A percentile compares a stretch with the other conserved stretches of the same genome.
Conservation (phyloP, 2,797 vertebrate species). For the Acipenser oxyrinchus region DNA sequence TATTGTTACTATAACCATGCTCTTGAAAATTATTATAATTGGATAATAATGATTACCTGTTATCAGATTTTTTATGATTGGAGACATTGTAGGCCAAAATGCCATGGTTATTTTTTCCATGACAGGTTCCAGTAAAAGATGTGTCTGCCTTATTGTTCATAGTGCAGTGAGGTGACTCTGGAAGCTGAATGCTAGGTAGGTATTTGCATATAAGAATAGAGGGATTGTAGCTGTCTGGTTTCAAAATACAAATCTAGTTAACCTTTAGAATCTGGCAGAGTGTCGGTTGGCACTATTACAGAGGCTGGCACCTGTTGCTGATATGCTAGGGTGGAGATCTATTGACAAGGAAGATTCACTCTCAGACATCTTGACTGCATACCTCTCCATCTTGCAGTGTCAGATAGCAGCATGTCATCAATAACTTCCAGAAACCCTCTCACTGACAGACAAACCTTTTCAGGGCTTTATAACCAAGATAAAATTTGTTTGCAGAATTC, state of each 20-base stretch:
- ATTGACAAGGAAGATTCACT: conserved; percentile 27
- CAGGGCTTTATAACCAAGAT: too few species aligned
- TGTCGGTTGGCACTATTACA: conserved; percentile 39
- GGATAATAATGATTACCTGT: conserved; percentile 12
- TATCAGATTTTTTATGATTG: conserved; percentile 19
- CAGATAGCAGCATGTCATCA: not conserved
- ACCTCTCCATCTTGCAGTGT: not conserved
- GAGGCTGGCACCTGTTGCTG: conserved; percentile 45
- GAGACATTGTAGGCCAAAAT: conserved; percentile 32
- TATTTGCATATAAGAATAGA: conserved; percentile 47
- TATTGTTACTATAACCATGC: too few species aligned
- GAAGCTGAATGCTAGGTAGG: conserved; percentile 38
- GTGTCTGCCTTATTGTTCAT: conserved; percentile 37
- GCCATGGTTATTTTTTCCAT: conserved; percentile 29
- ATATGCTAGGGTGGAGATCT: conserved; percentile 38
- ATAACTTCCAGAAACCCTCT: too few species aligned
- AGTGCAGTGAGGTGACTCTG: conserved; percentile 37
- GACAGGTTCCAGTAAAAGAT: conserved; percentile 29
- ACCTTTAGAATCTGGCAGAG: conserved; percentile 47
- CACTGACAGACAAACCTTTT: too few species aligned
- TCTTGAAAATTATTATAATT: conserved; percentile 15
- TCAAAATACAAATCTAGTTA: conserved; percentile 49
- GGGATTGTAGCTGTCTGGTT: conserved; percentile 44
- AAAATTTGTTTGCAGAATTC: too few species aligned
- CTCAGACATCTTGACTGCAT: not conserved